These are phyloP conservation scores for Drosophila anceps DNA, from an alignment of 2,888 invertebrate genomes.

Conservation along the genomic window DNA sequence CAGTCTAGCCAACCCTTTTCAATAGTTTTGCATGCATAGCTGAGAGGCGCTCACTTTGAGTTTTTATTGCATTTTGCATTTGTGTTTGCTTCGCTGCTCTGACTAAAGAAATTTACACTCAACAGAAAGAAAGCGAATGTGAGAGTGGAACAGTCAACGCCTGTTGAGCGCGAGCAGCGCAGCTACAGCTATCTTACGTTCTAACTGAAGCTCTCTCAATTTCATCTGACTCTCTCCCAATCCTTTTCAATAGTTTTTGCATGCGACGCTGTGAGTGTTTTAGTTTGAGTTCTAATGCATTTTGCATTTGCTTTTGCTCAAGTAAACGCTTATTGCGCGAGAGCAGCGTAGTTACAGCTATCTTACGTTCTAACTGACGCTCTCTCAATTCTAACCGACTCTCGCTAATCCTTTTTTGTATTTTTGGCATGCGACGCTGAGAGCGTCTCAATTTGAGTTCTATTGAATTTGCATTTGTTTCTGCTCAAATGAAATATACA, in stretches of 20 bases:
- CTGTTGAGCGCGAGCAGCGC: not conserved
- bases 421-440: conserved; percentile 4
- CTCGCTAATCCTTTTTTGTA: conserved; percentile 16
- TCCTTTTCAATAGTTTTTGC: conserved; percentile 23
- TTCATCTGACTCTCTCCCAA: not conserved
- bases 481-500: not conserved
- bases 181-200: not conserved
- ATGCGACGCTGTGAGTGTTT: not conserved
- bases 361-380: not conserved
- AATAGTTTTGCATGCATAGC: not conserved
- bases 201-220: not conserved
- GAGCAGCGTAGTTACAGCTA: not conserved
- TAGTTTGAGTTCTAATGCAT: conserved; percentile 16
- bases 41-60: conserved; percentile 1
- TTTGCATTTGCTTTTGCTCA: conserved; percentile 8
- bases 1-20: conserved; percentile 27
- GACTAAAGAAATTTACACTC: not conserved
- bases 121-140: not conserved
- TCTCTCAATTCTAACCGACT: not conserved
- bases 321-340: not conserved
- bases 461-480: conserved; percentile 14
- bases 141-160: not conserved
- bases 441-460: conserved; percentile 1
- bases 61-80: conserved; percentile 12
- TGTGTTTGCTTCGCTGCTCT: conserved; percentile 6